Evolutionary conservation across 1,140 invertebrate species (phyloP).

Genomic region (Drosophila lacertosa): DNA sequence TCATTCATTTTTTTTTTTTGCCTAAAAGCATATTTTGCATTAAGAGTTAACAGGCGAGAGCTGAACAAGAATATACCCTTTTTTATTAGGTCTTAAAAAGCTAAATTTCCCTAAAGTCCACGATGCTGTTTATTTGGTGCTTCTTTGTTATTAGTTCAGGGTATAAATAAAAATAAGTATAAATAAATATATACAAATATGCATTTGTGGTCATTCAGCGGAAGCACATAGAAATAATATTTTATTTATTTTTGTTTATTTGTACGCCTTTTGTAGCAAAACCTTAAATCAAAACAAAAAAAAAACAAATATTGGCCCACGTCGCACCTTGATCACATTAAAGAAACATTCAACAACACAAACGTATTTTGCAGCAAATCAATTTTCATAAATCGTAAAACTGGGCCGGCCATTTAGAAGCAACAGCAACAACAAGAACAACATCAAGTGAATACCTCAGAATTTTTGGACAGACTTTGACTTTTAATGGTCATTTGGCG

Average conservation of each 20-base stretch:
- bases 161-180: not conserved
- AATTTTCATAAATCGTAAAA: constrained; percentile 78
- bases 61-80: no score
- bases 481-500: constrained; percentile 76
- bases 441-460: constrained; percentile 14
- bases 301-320: not conserved
- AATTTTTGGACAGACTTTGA: constrained; percentile 47
- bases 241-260: not conserved
- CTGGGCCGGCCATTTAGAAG: constrained; percentile 42
- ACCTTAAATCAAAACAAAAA: constrained; percentile 11
- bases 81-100: no score
- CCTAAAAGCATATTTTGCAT: no score
- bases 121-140: no score
- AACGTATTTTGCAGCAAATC: constrained; percentile 53
- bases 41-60: no score
- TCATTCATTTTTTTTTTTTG: no score
- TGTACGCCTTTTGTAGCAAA: not conserved
- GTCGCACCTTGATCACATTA: constrained; percentile 43
- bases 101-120: no score
- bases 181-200: no score
- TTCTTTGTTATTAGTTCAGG: not conserved
- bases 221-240: not conserved
- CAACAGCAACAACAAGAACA: constrained; percentile 14
- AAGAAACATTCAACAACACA: constrained; percentile 49
- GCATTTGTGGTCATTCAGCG: not conserved